Evolutionary conservation across 2,113 vertebrate species (phyloP), one percentile per base, ranked within the genome.

Genomic region (Bubo blakistoni): DNA sequence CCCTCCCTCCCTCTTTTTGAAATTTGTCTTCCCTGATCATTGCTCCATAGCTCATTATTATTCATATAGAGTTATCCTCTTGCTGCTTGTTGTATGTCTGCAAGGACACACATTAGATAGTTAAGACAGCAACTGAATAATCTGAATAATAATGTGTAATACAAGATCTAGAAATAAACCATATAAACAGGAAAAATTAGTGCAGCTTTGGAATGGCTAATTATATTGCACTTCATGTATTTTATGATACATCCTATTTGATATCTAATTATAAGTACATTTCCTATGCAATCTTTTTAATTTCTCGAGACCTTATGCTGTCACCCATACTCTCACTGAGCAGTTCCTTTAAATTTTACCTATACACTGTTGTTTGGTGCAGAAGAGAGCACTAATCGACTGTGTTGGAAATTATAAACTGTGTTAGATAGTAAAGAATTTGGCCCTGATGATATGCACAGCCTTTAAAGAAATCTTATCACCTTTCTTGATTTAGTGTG

Each of bases 201-300:
- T 92, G 69, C 57, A 94, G 49, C 49, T 47, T 95, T 73, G 63
- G 76, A 93, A 72, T 90, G 65, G 61, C 69, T 96, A 72, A 95
- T 97, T 95, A 78, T 86, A 69, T 90, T 97, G 89, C 54, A 88
- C 79, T 85, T 91, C 18, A 26, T 90, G 84, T 92, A 83, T 86
- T 94, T 85, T 77, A 83, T 95, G 74, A 55, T 95, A 20, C 63
- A 88, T 97, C 87, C 87, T 89, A 81, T 91, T 77, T 96, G 74
- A 40, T 95, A 86, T 66, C 73, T 92, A 89, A 89, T 96, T 95
- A 81, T 58, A 91, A 73, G 42, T 88, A 77, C 81, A 86, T 95
- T 97, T 97, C 87, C 89, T 94, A 52, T 83, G 54, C 74, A 63
- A 3, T 36, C 71, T 78, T 91, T 65, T 21, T 79, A n/a, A 80